These are phyloP conservation scores for Scelioninae gen. 1 DNA, from an alignment of 2,888 invertebrate species.

Conservation along the genomic window DNA sequence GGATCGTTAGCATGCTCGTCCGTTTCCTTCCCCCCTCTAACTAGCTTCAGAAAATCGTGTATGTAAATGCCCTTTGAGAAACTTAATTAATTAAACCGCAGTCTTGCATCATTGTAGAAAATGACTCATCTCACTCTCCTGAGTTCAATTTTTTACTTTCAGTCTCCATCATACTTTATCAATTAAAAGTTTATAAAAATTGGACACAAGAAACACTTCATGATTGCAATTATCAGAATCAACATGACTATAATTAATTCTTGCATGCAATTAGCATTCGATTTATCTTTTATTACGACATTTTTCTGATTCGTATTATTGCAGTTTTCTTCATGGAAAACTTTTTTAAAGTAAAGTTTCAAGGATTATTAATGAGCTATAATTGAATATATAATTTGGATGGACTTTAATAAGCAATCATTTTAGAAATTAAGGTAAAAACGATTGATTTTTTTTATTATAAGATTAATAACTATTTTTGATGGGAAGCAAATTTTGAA, in stretches of 20 bases:
- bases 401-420: no score
- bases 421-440: no score
- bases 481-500: no score
- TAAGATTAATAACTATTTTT: no score
- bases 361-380: neutral
- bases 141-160: neutral
- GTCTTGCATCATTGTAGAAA: conserved; percentile 60
- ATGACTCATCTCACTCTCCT: conserved; percentile 3
- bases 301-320: neutral
- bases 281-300: neutral
- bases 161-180: neutral
- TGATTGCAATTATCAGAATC: conserved; percentile 19
- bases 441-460: no score
- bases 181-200: conserved; percentile 27
- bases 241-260: conserved; percentile 15
- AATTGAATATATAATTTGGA: no score
- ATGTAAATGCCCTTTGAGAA: conserved; percentile 77
- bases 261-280: conserved; percentile 15
- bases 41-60: conserved; percentile 69
- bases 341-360: neutral
- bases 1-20: conserved; percentile 74
- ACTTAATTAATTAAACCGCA: conserved; percentile 79
- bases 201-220: neutral
- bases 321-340: neutral
- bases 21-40: conserved; percentile 40